Evolutionary conservation across 2,113 vertebrate genomes (phyloP), one percentile per base, ranked within the genome.

Genomic region (Odocoileus hemionus): DNA sequence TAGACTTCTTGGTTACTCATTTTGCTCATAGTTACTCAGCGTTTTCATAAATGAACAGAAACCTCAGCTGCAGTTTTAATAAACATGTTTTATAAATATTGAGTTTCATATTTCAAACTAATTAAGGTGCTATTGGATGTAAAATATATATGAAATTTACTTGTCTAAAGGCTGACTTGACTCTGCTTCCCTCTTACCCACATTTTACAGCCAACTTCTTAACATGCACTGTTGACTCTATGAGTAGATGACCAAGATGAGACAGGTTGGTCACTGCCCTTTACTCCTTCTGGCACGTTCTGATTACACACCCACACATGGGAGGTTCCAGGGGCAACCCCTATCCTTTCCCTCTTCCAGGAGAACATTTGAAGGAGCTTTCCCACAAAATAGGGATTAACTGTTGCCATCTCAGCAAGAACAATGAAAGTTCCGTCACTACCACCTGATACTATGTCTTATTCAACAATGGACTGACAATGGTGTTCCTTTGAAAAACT

Each of bases 31-130:
- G 39, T 60, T 26, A 93, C 25, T 54, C 1, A 86, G 23, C 47
- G 6, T 74, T 50, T 64, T 88, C 33, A 13, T 28, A 82, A 86
- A 86, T 21, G 82, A 80, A 95, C 6, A 88, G 33, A 95, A 90
- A 82, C 33, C 9, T 52, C 50, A 82, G 43, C 36, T 76, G 7
- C 7, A 86, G 57, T 16, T 47, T 95, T 39, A 96, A 93, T 11
- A 58, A 64, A 25, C 12, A 74, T 5, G 33, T 16, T 82, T 88
- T 89, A 54, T 7, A 61, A 16, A 10, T 64, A 60, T 91, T 76
- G 86, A 50, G n/a, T 58, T 39, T 82, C 58, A 15, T 47, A 82
- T n/a, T 87, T 90, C 67, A 80, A 90, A 96, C 10, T 33, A n/a
- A 43, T 45, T 80, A 64, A 90, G 21, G 26, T 6, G 43, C 5